phyloP scores from a whole-genome alignment of 2,888 invertebrate genomes.

The Antitype chi region DNA sequence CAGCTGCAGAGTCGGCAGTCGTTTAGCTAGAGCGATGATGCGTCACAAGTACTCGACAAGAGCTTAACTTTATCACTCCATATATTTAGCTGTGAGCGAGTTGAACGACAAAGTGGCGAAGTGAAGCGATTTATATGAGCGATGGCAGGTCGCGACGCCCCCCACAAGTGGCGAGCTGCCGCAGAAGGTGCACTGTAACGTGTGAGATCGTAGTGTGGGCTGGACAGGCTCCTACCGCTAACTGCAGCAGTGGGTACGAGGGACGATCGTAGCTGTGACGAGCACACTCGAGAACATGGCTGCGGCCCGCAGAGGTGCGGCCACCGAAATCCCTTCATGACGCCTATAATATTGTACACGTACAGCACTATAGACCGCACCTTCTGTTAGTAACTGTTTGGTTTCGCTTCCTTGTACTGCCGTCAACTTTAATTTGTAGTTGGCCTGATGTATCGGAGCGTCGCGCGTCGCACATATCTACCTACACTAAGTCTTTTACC shows the following conservation, averaged over 20 bases:
- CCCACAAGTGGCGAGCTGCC: not conserved
- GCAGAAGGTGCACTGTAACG: not conserved
- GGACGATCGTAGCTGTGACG: not conserved
- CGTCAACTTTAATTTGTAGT: not conserved
- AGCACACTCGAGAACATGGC: not conserved
- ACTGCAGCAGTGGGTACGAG: not conserved
- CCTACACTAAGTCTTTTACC: not conserved
- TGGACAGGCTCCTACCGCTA: not conserved
- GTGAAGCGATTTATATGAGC: conserved; percentile 4
- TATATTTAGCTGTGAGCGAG: conserved; percentile 9
- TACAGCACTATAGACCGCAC: not conserved
- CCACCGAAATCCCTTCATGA: not conserved
- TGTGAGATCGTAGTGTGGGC: not conserved
- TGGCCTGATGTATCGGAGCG: not conserved
- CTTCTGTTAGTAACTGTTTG: not conserved
- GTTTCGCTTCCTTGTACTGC: not conserved
- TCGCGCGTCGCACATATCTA: not conserved
- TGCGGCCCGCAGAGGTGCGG: not conserved
- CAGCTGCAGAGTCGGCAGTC: not conserved
- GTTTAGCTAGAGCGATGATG: not conserved
- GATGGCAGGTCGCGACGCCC: too few relatives aligned
- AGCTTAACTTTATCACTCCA: conserved; percentile 4
- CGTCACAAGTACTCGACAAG: not conserved
- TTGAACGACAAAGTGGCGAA: not conserved
- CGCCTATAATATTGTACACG: not conserved